Percentiles rank a stretch among this genome's conserved stretches.
Evolutionary conservation across 2,113 vertebrate genomes (phyloP).

Genomic region (Acanthochromis polyacanthus): DNA sequence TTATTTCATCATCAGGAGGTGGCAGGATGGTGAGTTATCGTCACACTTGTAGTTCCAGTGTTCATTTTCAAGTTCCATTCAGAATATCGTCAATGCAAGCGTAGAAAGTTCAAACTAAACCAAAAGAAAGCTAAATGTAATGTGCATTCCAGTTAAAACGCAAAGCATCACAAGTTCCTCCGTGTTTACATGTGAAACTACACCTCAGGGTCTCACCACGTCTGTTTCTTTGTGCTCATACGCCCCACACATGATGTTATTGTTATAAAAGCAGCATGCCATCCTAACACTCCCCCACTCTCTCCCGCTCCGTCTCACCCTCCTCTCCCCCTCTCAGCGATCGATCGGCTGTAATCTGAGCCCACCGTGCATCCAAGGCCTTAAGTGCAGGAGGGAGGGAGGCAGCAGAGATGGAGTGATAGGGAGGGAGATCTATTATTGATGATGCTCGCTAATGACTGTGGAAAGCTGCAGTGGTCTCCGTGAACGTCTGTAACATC

Average conservation of each 20-base stretch:
- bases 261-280: constrained; percentile 59
- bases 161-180: no score
- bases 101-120: no score
- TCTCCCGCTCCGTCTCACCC: constrained; percentile 30
- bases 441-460: constrained; percentile 85
- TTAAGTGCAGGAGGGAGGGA: constrained; percentile 80
- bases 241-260: constrained; percentile 58
- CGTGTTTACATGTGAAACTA: constrained; percentile 2
- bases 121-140: no score
- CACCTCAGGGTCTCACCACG: constrained; percentile 24
- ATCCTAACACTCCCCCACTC: neutral
- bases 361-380: constrained; percentile 61
- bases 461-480: constrained; percentile 77
- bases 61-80: neutral
- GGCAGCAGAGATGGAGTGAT: constrained; percentile 77
- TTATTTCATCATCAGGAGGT: neutral
- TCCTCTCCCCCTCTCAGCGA: constrained; percentile 64
- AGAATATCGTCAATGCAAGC: neutral
- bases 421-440: constrained; percentile 85
- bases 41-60: constrained; percentile 11
- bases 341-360: constrained; percentile 85
- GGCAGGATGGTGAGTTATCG: no score
- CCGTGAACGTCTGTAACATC: constrained; percentile 61
- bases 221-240: constrained; percentile 34
- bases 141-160: no score